Conservation (phyloP, 2,113 vertebrate genomes). For the Poeciliopsis occidentalis region DNA sequence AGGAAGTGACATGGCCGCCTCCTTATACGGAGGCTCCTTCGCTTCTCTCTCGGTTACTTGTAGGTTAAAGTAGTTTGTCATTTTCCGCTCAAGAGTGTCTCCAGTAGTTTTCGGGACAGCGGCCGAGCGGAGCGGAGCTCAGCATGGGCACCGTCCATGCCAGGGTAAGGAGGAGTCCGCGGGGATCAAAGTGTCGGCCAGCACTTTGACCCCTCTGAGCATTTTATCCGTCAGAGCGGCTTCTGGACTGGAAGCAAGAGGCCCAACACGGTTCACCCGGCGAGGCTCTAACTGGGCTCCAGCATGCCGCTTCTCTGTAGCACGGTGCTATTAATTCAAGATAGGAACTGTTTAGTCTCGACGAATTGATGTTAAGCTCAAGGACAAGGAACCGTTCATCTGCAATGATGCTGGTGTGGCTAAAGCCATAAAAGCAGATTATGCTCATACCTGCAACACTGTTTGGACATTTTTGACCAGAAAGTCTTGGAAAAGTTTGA, state of each 20-base stretch:
- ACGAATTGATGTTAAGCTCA: background rate
- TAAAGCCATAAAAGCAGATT: background rate
- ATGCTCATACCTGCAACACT: too few relatives aligned
- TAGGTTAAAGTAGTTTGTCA: constrained; percentile 30
- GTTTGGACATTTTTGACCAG: too few relatives aligned
- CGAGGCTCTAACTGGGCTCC: background rate
- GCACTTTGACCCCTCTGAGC: constrained; percentile 70
- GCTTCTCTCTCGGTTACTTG: constrained; percentile 31
- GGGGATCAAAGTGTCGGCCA: background rate
- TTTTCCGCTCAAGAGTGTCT: background rate
- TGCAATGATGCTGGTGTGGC: background rate
- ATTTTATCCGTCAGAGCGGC: constrained; percentile 7
- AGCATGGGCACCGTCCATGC: constrained; percentile 93
- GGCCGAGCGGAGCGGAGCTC: constrained; percentile 27
- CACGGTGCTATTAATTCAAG: background rate
- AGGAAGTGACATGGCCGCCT: constrained; percentile 76
- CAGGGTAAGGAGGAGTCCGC: constrained; percentile 81
- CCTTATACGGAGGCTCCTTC: constrained; percentile 35
- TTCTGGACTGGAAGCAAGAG: constrained; percentile 3
- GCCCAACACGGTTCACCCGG: constrained; percentile 12
- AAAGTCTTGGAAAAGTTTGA: too few relatives aligned
- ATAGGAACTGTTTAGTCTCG: background rate
- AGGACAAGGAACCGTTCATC: background rate
- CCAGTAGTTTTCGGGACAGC: constrained; percentile 7
- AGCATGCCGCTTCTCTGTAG: background rate